These are phyloP conservation scores for Galaxias olidus DNA, from an alignment of 2,797 vertebrate genomes.

Conservation along the genomic window DNA sequence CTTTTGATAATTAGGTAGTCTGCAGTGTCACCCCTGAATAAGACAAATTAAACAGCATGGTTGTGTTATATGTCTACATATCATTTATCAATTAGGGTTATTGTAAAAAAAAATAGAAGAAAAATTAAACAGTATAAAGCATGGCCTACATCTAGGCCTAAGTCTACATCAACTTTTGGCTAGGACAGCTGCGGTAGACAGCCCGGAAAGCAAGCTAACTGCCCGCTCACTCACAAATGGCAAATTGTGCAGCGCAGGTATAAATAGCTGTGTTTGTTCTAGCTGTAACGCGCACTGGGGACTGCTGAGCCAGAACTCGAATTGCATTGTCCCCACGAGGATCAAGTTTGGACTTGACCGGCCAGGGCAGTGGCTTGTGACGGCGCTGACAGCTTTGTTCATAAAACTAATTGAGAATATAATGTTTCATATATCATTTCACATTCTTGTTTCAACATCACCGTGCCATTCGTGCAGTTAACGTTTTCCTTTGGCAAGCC, in stretches of 20 bases:
- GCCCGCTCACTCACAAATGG: conserved; percentile 70
- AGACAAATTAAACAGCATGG: too few relatives aligned
- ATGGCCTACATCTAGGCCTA: too few relatives aligned
- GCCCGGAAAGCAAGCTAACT: conserved; percentile 55
- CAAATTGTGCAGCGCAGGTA: conserved; percentile 69
- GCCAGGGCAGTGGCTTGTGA: conserved; percentile 59
- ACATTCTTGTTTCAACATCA: conserved; percentile 27
- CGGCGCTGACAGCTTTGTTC: conserved; percentile 66
- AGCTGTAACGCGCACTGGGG: conserved; percentile 48
- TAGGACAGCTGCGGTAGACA: conserved; percentile 72
- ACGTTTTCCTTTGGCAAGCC: conserved; percentile 28
- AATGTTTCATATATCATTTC: conserved; percentile 58
- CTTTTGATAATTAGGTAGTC: too few relatives aligned
- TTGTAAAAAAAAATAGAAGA: too few relatives aligned
- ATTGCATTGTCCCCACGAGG: conserved; percentile 71
- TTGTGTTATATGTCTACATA: too few relatives aligned
- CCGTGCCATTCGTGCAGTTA: not conserved
- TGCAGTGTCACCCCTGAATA: too few relatives aligned
- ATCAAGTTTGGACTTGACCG: conserved; percentile 77
- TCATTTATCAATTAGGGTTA: too few relatives aligned
- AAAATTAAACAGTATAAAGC: too few relatives aligned
- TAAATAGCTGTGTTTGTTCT: conserved; percentile 81
- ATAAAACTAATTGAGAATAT: conserved; percentile 44
- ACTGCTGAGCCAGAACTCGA: conserved; percentile 45
- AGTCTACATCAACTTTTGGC: conserved; percentile 37